Percentiles rank a stretch among this genome's conserved stretches.
phyloP scores from a whole-genome alignment of 2,888 invertebrate genomes.

The Drosophila nr. perissopoda region DNA sequence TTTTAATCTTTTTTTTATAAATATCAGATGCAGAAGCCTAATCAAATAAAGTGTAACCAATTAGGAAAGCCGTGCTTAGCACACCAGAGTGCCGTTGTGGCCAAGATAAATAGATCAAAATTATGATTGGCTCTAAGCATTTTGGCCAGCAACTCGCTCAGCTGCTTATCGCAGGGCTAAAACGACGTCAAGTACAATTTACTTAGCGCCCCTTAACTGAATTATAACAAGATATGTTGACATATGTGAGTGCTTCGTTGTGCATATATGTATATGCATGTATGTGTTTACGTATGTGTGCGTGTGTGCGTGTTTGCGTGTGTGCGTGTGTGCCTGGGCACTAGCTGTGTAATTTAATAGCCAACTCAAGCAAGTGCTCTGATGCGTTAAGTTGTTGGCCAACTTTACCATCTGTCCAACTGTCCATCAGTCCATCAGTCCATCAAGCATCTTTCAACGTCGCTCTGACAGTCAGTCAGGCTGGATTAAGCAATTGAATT shows the following conservation, averaged over 20 bases:
- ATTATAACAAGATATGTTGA: slow-evolving; percentile 66
- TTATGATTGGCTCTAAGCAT: slow-evolving; percentile 50
- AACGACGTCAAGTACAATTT: slow-evolving; percentile 42
- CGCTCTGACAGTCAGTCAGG: slow-evolving; percentile 58
- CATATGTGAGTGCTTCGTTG: slow-evolving; percentile 33
- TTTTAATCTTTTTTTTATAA: no score
- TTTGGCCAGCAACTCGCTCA: slow-evolving; percentile 14
- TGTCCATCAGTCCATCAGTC: slow-evolving; percentile 11
- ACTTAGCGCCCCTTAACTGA: slow-evolving; percentile 59
- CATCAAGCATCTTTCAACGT: slow-evolving; percentile 55
- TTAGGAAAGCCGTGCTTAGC: neutral
- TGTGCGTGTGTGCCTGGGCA: slow-evolving; percentile 9
- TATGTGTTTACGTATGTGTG: slow-evolving; percentile 15
- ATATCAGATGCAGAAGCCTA: neutral
- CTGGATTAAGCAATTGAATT: slow-evolving; percentile 72
- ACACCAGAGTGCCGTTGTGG: slow-evolving; percentile 34
- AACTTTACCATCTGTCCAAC: slow-evolving; percentile 3
- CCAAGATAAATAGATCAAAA: slow-evolving; percentile 66
- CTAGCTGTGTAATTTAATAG: slow-evolving; percentile 58
- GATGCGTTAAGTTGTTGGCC: slow-evolving; percentile 53
- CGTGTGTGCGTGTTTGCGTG: slow-evolving; percentile 10
- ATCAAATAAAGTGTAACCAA: neutral
- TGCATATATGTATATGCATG: neutral
- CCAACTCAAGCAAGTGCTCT: slow-evolving; percentile 46
- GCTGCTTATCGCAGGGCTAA: slow-evolving; percentile 30